Percentiles rank a stretch among this genome's conserved stretches.
These are phyloP conservation scores for Leucoraja ocellata DNA, from an alignment of 2,797 vertebrate genomes.

Conservation along the genomic window DNA sequence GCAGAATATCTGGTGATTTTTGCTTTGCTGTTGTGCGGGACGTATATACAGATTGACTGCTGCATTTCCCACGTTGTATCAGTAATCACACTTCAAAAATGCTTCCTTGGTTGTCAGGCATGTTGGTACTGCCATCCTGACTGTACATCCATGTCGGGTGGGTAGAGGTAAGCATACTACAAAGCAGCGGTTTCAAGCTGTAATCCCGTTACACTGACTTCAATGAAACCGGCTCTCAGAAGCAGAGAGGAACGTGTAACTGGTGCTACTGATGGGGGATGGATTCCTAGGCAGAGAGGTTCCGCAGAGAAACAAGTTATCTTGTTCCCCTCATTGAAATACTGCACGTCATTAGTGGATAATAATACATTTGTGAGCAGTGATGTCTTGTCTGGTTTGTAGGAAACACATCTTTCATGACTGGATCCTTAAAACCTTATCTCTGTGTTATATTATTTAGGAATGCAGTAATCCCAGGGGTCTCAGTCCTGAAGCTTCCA, in stretches of 20 bases:
- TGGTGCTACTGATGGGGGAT: no score
- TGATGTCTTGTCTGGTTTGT: constrained; percentile 11
- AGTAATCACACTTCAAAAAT: background rate
- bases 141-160: no score
- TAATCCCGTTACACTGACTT: background rate
- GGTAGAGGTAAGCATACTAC: no score
- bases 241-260: no score
- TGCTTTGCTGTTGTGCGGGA: background rate
- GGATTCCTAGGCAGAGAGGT: no score
- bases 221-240: no score
- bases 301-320: background rate
- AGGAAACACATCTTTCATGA: constrained; percentile 34
- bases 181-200: no score
- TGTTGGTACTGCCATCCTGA: background rate
- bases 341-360: background rate
- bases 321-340: background rate
- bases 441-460: constrained; percentile 35
- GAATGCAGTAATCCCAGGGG: constrained; percentile 32
- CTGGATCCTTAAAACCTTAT: constrained; percentile 23
- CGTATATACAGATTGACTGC: background rate
- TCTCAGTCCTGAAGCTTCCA: constrained; percentile 11
- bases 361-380: constrained; percentile 15
- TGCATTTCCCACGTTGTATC: background rate
- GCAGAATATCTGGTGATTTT: background rate
- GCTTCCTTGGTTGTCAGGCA: background rate